These are phyloP conservation scores for Oryctolagus cuniculus DNA, from an alignment of 2,113 vertebrate species.

Conservation along the genomic window DNA sequence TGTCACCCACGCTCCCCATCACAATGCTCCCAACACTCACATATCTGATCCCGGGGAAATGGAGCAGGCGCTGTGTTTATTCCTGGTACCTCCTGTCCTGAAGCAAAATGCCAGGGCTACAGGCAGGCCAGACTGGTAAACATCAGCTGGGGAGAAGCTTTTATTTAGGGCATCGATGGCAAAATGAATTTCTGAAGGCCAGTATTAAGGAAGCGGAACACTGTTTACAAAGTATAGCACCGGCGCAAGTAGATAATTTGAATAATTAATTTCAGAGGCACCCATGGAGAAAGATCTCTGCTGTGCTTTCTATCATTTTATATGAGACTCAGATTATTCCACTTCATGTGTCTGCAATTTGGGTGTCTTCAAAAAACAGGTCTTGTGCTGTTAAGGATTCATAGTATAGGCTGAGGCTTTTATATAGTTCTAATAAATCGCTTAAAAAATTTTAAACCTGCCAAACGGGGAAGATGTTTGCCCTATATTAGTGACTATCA, in stretches of 20 bases:
- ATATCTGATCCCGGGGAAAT: slow-evolving; percentile 74
- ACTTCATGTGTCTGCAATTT: rapidly evolving
- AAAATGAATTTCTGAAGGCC: slow-evolving; percentile 18
- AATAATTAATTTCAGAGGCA: not conserved
- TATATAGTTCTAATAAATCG: slow-evolving; percentile 38
- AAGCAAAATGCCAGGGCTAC: slow-evolving; percentile 52
- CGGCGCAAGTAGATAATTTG: not conserved
- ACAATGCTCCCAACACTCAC: slow-evolving; percentile 65
- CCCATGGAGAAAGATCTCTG: not conserved
- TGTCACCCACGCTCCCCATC: not conserved
- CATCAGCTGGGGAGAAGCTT: slow-evolving; percentile 48
- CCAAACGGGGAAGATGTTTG: slow-evolving; percentile 85
- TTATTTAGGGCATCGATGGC: slow-evolving; percentile 7
- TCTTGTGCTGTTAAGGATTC: slow-evolving; percentile 16
- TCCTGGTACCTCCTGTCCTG: slow-evolving; percentile 69
- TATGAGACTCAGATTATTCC: not conserved
- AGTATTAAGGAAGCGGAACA: not conserved
- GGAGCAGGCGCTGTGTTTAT: slow-evolving; percentile 74
- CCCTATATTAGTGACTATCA: slow-evolving; percentile 87
- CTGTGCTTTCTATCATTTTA: not conserved
- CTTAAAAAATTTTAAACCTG: slow-evolving; percentile 60
- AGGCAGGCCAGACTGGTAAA: not conserved
- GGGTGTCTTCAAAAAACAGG: slow-evolving; percentile 8
- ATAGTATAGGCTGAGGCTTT: slow-evolving; percentile 28
- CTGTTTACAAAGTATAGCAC: not conserved